Percentiles rank a stretch among this genome's conserved stretches.
phyloP scores from a whole-genome alignment of 2,797 vertebrate species.

The Monodelphis domestica region DNA sequence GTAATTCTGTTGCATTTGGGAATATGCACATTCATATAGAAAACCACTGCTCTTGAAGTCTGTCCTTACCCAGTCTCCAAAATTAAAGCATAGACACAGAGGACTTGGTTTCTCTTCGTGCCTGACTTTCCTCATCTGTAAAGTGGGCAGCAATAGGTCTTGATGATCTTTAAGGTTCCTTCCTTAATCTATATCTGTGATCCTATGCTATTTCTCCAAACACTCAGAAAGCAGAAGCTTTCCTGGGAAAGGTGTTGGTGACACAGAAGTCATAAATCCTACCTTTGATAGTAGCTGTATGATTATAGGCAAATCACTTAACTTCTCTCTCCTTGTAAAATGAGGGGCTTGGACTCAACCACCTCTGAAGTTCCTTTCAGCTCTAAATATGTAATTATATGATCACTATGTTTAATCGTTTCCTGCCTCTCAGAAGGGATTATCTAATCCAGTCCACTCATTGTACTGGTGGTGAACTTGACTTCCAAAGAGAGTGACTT shows the following conservation, averaged over 20 bases:
- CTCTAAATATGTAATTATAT: not conserved
- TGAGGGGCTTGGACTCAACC: not conserved
- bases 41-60: not conserved
- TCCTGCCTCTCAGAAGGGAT: not conserved
- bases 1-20: not conserved
- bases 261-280: not conserved
- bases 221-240: not conserved
- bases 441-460: not conserved
- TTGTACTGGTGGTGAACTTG: not conserved
- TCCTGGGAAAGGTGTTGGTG: not conserved
- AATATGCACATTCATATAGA: not conserved
- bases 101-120: not conserved
- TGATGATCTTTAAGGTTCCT: not conserved
- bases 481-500: not conserved
- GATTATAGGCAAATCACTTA: not conserved
- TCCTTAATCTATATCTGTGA: not conserved
- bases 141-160: not conserved
- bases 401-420: not conserved
- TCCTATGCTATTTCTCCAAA: not conserved
- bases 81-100: not conserved
- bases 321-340: not conserved
- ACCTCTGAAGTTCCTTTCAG: not conserved
- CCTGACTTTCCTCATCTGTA: not conserved
- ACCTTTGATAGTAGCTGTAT: not conserved
- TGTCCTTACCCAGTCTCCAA: not conserved